Conservation (phyloP, 2,888 invertebrate genomes). For the Troilus luridus region DNA sequence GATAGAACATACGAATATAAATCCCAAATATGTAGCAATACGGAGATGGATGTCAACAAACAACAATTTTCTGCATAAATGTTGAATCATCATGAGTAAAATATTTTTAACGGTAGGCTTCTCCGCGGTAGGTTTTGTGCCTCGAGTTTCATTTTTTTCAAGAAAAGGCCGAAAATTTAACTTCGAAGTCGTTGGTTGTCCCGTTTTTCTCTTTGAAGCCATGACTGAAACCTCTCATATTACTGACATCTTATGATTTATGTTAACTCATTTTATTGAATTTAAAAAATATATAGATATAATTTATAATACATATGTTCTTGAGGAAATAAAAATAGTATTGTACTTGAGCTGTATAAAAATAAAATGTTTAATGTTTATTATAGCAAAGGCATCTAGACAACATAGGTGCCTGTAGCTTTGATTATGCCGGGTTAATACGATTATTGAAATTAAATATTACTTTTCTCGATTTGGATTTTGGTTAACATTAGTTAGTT, state of each 20-base stretch:
- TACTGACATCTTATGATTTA: background rate
- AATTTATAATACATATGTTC: background rate
- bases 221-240: conserved; percentile 66
- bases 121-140: conserved; percentile 86
- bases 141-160: conserved; percentile 72
- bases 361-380: background rate
- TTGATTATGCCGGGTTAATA: conserved; percentile 13
- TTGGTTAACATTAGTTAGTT: background rate
- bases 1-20: conserved; percentile 86
- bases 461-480: background rate
- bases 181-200: conserved; percentile 66
- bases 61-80: conserved; percentile 88
- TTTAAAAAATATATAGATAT: background rate
- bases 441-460: background rate
- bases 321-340: background rate
- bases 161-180: conserved; percentile 75
- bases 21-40: conserved; percentile 87
- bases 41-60: conserved; percentile 89
- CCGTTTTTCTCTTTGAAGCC: conserved; percentile 70
- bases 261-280: background rate
- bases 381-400: background rate
- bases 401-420: background rate
- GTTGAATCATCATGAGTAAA: conserved; percentile 84
- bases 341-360: background rate
- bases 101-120: conserved; percentile 88